Evolutionary conservation across 2,113 vertebrate species (phyloP).

Genomic region (Aspidoscelis tigris): DNA sequence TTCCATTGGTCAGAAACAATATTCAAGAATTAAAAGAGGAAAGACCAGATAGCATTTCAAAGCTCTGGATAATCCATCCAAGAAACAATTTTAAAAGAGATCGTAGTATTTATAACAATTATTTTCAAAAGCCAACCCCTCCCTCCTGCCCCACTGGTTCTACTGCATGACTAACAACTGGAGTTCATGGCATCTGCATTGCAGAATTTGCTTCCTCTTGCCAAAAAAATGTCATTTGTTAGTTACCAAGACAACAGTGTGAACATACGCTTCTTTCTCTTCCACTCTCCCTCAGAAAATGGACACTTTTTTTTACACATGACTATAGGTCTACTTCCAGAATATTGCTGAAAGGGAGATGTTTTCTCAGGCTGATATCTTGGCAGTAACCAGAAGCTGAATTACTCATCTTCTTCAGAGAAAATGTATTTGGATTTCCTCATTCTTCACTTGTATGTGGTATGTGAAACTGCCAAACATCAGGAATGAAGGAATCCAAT

Average conservation of each 20-base stretch:
- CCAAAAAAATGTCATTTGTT: not conserved
- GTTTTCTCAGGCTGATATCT: not conserved
- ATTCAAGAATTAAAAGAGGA: not conserved
- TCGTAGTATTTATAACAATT: accelerated
- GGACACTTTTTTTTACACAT: not conserved
- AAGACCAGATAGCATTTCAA: not conserved
- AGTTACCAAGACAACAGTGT: not conserved
- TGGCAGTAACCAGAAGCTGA: not conserved
- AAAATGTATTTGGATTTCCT: not conserved
- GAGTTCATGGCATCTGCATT: not conserved
- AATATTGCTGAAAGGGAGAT: not conserved
- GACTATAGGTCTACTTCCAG: not conserved
- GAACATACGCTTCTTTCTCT: too few species aligned
- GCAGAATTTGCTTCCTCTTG: too few species aligned
- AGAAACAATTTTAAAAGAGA: not conserved
- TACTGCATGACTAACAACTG: too few species aligned
- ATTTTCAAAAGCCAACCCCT: not conserved
- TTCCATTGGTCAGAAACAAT: accelerated
- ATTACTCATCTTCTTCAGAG: not conserved
- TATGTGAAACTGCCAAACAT: too few species aligned
- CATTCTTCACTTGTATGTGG: not conserved
- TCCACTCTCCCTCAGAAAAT: not conserved
- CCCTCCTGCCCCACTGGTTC: not conserved
- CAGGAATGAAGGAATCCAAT: not conserved
- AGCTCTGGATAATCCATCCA: not conserved